These are phyloP conservation scores for Agelas oroides DNA, from an alignment of 37 sponge, comb jelly and placozoan species.

Conservation along the genomic window DNA sequence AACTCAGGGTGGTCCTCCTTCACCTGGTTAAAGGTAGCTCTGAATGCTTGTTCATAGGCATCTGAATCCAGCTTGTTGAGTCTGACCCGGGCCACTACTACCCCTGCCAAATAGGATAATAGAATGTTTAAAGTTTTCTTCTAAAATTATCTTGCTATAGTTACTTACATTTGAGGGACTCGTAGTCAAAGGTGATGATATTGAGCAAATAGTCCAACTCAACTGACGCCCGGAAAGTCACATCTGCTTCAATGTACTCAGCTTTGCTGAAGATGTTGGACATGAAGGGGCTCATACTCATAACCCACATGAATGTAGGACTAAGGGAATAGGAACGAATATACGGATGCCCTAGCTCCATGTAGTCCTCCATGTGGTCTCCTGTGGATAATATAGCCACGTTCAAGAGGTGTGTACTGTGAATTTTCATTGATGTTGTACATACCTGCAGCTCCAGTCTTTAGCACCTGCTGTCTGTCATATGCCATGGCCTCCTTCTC, in stretches of 20 bases:
- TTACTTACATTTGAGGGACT: constrained; percentile 33
- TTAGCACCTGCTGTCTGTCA: constrained; percentile 6
- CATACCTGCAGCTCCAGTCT: constrained; percentile 14
- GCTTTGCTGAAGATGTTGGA: constrained; percentile 31
- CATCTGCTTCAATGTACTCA: constrained; percentile 27
- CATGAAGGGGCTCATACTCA: constrained; percentile 44
- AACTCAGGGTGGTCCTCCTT: constrained; percentile 31
- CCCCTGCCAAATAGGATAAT: constrained; percentile 9
- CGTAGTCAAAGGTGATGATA: constrained; percentile 29
- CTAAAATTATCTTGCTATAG: too few relatives aligned
- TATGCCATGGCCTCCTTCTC: constrained; percentile 18
- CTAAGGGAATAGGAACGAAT: constrained; percentile 25
- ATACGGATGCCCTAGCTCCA: constrained; percentile 15
- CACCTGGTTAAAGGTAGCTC: constrained; percentile 11
- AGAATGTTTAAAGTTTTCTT: background rate
- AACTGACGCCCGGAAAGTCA: constrained; percentile 35
- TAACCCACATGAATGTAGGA: constrained; percentile 25
- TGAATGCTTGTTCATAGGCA: constrained; percentile 25
- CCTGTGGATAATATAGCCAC: background rate
- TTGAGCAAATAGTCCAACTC: constrained; percentile 41
- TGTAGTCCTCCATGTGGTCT: constrained; percentile 38
- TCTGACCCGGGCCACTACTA: constrained; percentile 41
- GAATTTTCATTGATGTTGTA: too few relatives aligned
- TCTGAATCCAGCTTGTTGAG: constrained; percentile 23
- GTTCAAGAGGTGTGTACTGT: background rate